Conservation (phyloP, 1,140 invertebrate species). For the Formica exsecta region DNA sequence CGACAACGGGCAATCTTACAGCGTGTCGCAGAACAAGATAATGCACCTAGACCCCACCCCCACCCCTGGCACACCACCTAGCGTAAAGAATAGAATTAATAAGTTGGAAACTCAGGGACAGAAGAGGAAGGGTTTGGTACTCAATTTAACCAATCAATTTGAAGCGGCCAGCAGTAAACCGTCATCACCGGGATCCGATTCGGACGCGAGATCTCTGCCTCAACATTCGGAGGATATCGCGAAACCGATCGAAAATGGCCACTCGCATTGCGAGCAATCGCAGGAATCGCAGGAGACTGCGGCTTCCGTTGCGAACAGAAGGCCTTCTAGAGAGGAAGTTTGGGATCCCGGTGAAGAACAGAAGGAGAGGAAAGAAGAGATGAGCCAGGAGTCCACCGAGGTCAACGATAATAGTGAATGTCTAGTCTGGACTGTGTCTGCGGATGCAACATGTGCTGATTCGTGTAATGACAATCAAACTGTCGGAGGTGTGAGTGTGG, state of each 20-base stretch:
- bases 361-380: slow-evolving; percentile 57
- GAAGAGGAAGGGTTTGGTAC: slow-evolving; percentile 88
- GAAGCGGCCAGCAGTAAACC: slow-evolving; percentile 86
- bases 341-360: slow-evolving; percentile 88
- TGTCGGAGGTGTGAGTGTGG: slow-evolving; percentile 67
- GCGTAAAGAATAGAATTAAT: slow-evolving; percentile 86
- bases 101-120: slow-evolving; percentile 89
- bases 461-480: slow-evolving; percentile 71
- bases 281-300: slow-evolving; percentile 65
- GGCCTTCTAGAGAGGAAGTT: slow-evolving; percentile 87
- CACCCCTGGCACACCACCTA: slow-evolving; percentile 75
- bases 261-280: slow-evolving; percentile 43
- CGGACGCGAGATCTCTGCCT: slow-evolving; percentile 48
- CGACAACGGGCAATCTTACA: slow-evolving; percentile 94
- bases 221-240: slow-evolving; percentile 74
- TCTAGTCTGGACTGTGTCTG: slow-evolving; percentile 87
- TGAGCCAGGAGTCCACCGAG: slow-evolving; percentile 48
- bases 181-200: slow-evolving; percentile 84
- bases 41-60: slow-evolving; percentile 90
- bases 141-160: slow-evolving; percentile 89
- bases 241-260: slow-evolving; percentile 76
- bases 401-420: slow-evolving; percentile 80
- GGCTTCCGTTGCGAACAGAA: slow-evolving; percentile 69
- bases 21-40: slow-evolving; percentile 95
- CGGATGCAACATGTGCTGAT: slow-evolving; percentile 82